Evolutionary conservation across 37 sponge, comb jelly and placozoan genomes (phyloP), one percentile per base, ranked within the genome.

Genomic region (Ianthella basta): DNA sequence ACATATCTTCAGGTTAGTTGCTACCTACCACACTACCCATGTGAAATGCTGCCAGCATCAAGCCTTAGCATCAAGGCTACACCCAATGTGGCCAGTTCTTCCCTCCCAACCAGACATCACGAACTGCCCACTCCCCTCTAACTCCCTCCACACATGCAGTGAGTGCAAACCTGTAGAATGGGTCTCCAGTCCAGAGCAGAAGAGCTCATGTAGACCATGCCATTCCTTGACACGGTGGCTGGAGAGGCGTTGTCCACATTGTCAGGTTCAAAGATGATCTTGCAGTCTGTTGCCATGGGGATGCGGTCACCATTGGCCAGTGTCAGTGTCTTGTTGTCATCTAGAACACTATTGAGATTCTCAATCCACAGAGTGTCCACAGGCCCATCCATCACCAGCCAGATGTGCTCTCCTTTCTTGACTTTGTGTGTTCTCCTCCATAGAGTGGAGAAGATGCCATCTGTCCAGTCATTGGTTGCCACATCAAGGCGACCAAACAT

Each of bases 131-230:
- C 50, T 10, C 3, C 50, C 8, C 50, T 8, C 8, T 44, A 44
- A 44, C 8, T 44, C 50, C 50, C 50, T 8, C 8, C 50, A 44
- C 50, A 10, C 50, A 44, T n/a, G n/a, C n/a, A n/a, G n/a, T n/a
- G 50, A 10, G 50, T 14, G 4, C 74, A 15, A 50, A 79, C 87
- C 44, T 84, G 60, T 33, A 92, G 64, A 59, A 98, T 94, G 16
- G 99, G 99, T 18, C 68, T 84, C 90, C 91, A 96, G 85, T 98
- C 95, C 73, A 98, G 89, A n/a, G 89, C 99, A 53, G 99, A 98
- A 0, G 99, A 91, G 86, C 97, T 96, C 99, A 98, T 98, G 93
- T 91, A 98, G 36, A 98, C 99, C 99, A 98, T 98, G 18, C 99
- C 99, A 72, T 98, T 98, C 12, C 99, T 92, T 24, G 99, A 98